These are phyloP conservation scores for Campoplex capitator DNA, from an alignment of 2,888 invertebrate genomes.

Conservation along the genomic window DNA sequence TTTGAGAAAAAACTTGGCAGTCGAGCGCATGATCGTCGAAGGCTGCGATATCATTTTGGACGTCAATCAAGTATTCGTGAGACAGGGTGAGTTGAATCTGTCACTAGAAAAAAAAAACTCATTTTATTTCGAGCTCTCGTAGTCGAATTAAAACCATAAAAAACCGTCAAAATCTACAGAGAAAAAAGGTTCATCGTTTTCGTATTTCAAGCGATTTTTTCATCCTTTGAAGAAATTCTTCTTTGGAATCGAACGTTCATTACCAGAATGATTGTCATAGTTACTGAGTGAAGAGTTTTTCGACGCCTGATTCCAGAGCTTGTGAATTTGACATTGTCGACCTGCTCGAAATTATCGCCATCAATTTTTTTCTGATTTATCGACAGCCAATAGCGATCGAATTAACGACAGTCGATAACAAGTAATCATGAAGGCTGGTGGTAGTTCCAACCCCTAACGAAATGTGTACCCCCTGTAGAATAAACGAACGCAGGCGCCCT, in stretches of 20 bases:
- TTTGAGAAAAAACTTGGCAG: slow-evolving; percentile 94
- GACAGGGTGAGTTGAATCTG: slow-evolving; percentile 89
- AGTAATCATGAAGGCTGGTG: background rate
- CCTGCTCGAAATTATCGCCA: background rate
- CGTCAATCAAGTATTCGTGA: slow-evolving; percentile 96
- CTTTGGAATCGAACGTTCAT: background rate
- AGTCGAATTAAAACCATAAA: background rate
- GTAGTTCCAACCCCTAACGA: slow-evolving; percentile 16
- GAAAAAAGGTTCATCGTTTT: background rate
- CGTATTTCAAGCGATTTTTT: background rate
- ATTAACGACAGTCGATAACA: slow-evolving; percentile 67
- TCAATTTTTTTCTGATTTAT: slow-evolving; percentile 18
- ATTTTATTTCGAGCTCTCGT: background rate
- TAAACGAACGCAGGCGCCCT: slow-evolving; percentile 67
- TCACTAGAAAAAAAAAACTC: background rate
- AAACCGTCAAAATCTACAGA: background rate
- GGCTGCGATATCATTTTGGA: slow-evolving; percentile 96
- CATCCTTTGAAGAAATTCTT: background rate
- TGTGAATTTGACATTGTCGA: background rate
- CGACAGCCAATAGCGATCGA: slow-evolving; percentile 1
- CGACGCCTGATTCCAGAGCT: background rate
- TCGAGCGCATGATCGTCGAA: slow-evolving; percentile 97
- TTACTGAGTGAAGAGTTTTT: background rate
- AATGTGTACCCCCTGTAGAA: slow-evolving; percentile 10
- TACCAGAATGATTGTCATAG: no score